phyloP scores from a whole-genome alignment of 1,140 invertebrate species.

The Anastatus disparis region DNA sequence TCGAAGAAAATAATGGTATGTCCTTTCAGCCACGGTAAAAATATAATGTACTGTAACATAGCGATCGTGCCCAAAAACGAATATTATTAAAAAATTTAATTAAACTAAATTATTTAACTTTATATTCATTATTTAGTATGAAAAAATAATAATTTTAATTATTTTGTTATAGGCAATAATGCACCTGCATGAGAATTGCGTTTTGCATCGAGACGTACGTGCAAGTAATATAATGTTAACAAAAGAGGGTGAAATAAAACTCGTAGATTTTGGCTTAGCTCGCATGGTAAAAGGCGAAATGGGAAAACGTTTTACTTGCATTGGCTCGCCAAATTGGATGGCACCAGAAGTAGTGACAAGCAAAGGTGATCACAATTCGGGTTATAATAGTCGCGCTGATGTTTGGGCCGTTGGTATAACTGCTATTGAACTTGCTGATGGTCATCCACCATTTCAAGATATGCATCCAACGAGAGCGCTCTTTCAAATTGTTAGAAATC shows the following conservation, averaged over 20 bases:
- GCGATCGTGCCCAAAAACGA: too few species aligned
- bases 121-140: too few species aligned
- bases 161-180: conserved; percentile 73
- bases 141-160: too few species aligned
- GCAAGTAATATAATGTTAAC: conserved; percentile 89
- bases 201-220: conserved; percentile 88
- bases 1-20: too few species aligned
- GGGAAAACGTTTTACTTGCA: conserved; percentile 75
- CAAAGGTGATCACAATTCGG: conserved; percentile 49
- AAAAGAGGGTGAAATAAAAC: conserved; percentile 82
- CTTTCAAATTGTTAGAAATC: conserved; percentile 89
- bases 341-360: conserved; percentile 83
- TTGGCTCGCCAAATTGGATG: conserved; percentile 93
- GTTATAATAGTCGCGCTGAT: conserved; percentile 81
- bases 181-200: conserved; percentile 84
- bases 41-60: too few species aligned
- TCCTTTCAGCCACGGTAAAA: too few species aligned
- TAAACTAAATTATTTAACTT: too few species aligned
- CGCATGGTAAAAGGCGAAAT: conserved; percentile 81
- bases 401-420: conserved; percentile 95
- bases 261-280: conserved; percentile 86
- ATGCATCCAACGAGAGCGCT: conserved; percentile 88
- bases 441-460: conserved; percentile 83
- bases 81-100: too few species aligned
- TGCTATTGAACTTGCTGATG: conserved; percentile 90